Evolutionary conservation across 2,888 invertebrate genomes (phyloP), one percentile per base, ranked within the genome.

Genomic region (Luffia ferchaultella): DNA sequence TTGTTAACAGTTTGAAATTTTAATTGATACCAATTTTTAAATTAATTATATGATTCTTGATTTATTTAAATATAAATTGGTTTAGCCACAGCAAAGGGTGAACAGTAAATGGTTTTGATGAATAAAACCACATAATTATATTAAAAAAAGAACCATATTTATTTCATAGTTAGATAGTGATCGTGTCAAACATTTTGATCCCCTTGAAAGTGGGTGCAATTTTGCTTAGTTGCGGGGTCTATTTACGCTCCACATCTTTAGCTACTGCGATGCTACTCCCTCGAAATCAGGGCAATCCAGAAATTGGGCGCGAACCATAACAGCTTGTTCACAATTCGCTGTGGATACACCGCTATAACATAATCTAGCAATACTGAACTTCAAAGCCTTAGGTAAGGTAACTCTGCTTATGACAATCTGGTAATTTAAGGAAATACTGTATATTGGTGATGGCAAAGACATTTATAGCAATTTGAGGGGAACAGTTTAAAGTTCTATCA

Each of bases 371-470:
- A 30, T 50, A 50, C 42, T 45, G 46, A 42, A 42, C 46, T 46
- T 50, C 50, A 45, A 46, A 50, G 46, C 46, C 46, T 50, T 50
- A 50, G 46, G 18, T 41, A 50, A 46, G 46, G 50, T 42, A 16
- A 42, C 42, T 45, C 40, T 20, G 41, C 2, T 18, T 15, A 44
- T 46, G 44, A 45, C 30, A 45, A 16, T 45, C 47, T 54, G 54
- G 53, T 52, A 48, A 46, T 18, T 52, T 17, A 42, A 45, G 51
- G 2, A 20, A 48, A 17, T 52, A 45, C 49, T 53, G 49, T 50
- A 49, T 52, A 48, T 54, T 52, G 54, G 53, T 54, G 57, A 50
- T 53, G 16, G 45, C 42, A 12, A 15, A 30, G 19, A 44, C 43
- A 43, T 47, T 51, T 51, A 48, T 45, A 20, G 20, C 44, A 41